Evolutionary conservation across 2,113 vertebrate species (phyloP).

Genomic region (Onychostoma macrolepis): DNA sequence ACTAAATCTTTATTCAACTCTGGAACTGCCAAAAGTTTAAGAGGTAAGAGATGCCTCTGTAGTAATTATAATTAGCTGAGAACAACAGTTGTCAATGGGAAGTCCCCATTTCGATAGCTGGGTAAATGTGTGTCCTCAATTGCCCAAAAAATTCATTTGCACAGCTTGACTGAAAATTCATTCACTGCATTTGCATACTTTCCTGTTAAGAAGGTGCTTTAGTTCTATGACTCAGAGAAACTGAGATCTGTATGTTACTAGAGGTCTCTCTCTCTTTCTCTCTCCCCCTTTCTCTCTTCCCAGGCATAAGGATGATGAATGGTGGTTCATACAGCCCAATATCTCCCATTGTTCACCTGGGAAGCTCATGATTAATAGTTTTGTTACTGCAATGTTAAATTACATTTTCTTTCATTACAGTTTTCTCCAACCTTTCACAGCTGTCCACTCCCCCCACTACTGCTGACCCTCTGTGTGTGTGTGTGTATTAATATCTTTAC

Average conservation of each 20-base stretch:
- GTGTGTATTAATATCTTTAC: background rate
- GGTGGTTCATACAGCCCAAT: slow-evolving; percentile 68
- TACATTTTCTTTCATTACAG: slow-evolving; percentile 75
- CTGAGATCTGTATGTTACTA: slow-evolving; percentile 18
- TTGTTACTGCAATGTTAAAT: slow-evolving; percentile 76
- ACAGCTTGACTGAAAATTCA: background rate
- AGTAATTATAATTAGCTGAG: background rate
- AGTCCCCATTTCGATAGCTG: background rate
- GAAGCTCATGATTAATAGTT: slow-evolving; percentile 80
- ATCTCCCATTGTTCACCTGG: slow-evolving; percentile 72
- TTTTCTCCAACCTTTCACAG: slow-evolving; percentile 67
- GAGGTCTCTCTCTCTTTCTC: background rate
- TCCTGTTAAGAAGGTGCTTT: background rate
- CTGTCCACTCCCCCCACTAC: slow-evolving; percentile 59
- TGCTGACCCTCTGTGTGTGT: slow-evolving; percentile 7
- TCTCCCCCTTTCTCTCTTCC: background rate
- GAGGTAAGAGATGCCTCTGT: background rate
- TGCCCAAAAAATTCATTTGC: background rate
- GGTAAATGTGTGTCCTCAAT: background rate
- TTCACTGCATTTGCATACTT: background rate
- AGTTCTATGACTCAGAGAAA: background rate
- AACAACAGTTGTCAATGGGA: background rate
- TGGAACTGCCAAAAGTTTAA: background rate
- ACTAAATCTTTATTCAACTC: background rate
- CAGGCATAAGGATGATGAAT: slow-evolving; percentile 70